Evolutionary conservation across 2,797 vertebrate genomes (phyloP).

Genomic region (Diplodus sargus): DNA sequence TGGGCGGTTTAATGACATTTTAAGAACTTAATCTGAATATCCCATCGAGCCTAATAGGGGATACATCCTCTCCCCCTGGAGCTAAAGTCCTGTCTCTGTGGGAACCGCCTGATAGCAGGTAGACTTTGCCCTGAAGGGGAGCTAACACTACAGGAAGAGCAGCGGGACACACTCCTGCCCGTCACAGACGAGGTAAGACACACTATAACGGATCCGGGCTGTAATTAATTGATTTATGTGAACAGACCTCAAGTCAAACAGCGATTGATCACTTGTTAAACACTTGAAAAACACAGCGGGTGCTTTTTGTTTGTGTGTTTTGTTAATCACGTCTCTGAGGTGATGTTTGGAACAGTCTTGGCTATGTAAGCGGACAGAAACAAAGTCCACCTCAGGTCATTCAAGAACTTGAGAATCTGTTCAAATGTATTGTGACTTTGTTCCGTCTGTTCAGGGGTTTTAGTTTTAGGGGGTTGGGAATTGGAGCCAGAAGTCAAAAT

Average conservation of each 20-base stretch:
- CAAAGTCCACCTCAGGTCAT: slow-evolving; percentile 13
- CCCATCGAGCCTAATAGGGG: slow-evolving; percentile 70
- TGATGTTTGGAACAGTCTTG: not conserved
- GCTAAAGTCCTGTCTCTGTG: slow-evolving; percentile 73
- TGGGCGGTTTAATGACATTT: slow-evolving; percentile 61
- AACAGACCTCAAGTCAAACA: slow-evolving; percentile 31
- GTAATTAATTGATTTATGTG: slow-evolving; percentile 39
- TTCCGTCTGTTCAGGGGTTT: not conserved
- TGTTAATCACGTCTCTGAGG: not conserved
- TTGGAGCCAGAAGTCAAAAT: not conserved
- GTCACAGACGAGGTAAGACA: slow-evolving; percentile 71
- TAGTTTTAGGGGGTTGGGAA: not conserved
- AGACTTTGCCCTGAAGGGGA: slow-evolving; percentile 82
- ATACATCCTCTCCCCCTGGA: slow-evolving; percentile 54
- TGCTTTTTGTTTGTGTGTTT: not conserved
- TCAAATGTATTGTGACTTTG: not conserved
- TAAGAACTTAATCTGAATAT: slow-evolving; percentile 64
- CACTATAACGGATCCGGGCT: slow-evolving; percentile 22
- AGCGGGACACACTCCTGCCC: slow-evolving; percentile 32
- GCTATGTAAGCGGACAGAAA: slow-evolving; percentile 2
- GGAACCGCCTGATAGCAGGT: slow-evolving; percentile 74
- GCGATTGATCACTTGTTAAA: slow-evolving; percentile 23
- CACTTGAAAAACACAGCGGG: not conserved
- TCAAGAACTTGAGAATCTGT: not conserved
- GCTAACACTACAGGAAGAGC: slow-evolving; percentile 68